Evolutionary conservation across 2,888 invertebrate species (phyloP), one percentile per base, ranked within the genome.

Genomic region (Torymus texanus): DNA sequence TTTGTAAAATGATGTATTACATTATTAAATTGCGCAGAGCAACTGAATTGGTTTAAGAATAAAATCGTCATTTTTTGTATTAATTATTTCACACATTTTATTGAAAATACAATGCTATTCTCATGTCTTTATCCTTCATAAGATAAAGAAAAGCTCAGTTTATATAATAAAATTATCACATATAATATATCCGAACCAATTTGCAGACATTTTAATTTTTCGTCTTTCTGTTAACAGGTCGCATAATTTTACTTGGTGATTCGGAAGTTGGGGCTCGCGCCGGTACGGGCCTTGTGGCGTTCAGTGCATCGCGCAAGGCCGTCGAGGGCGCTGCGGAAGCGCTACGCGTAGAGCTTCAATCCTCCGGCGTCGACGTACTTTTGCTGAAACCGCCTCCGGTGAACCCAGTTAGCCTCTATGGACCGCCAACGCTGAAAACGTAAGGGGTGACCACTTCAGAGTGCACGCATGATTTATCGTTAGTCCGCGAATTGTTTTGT

Each of bases 311-410:
- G 0, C 92, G 95, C 56, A 94, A 94, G 90, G 96, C 95, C 10
- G 95, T 96, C 16, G 95, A 95, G 91, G 96, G 95, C 76, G 96
- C 95, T 5, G 95, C 95, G 80, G 93, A 94, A 53, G 95, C 95
- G 8, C 89, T 96, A 81, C 92, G 95, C 53, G 92, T 93, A 62
- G 94, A 95, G 84, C 90, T 96, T 82, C 93, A 93, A 75, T 93
- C 94, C 3, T 92, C 94, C 81, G 94, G 95, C 13, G 93, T 96
- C 78, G 94, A 93, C 87, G 95, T 96, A 53, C 92, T 96, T 62
- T 92, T 95, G 79, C 91, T 96, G 81, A 95, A 95, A 88, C 95
- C 96, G 11, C 88, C 88, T 53, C 84, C 87, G 29, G 86, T 88
- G 81, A 88, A 88, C 84, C 88, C 88, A 62, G 83, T 88, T 62